Evolutionary conservation across 2,888 invertebrate genomes (phyloP).

Genomic region (Lottia scabra): DNA sequence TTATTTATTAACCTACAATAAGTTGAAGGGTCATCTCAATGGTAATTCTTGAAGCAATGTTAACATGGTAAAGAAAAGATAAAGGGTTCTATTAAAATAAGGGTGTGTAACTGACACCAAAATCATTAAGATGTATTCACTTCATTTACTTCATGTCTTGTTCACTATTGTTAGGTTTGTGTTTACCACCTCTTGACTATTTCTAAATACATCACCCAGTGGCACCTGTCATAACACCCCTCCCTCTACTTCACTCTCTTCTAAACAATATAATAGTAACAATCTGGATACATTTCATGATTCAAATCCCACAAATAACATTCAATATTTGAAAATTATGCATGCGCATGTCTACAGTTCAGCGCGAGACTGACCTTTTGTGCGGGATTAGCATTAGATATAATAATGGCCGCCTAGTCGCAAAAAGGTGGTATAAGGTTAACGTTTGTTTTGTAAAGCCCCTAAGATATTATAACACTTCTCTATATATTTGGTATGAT

Average conservation of each 20-base stretch:
- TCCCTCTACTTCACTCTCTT: background rate
- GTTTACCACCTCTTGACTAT: background rate
- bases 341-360: slow-evolving; percentile 1
- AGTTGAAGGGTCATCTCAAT: background rate
- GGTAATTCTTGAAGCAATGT: background rate
- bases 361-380: background rate
- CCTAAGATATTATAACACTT: background rate
- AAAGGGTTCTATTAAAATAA: background rate
- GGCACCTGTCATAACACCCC: background rate
- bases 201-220: background rate
- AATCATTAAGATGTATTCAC: background rate
- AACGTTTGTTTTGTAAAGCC: background rate
- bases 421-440: background rate
- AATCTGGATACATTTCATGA: slow-evolving; percentile 1
- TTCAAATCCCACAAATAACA: background rate
- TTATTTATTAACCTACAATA: background rate
- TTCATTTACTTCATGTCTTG: slow-evolving; percentile 1
- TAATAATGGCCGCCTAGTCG: background rate
- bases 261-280: background rate
- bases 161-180: background rate
- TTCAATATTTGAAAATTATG: background rate
- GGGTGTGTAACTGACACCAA: slow-evolving; percentile 1
- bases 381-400: background rate
- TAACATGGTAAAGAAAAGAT: background rate
- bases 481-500: no score